Base-by-base conservation (phyloP, 2,888 invertebrate genomes). In the Caenorhabditis sp. region DNA sequence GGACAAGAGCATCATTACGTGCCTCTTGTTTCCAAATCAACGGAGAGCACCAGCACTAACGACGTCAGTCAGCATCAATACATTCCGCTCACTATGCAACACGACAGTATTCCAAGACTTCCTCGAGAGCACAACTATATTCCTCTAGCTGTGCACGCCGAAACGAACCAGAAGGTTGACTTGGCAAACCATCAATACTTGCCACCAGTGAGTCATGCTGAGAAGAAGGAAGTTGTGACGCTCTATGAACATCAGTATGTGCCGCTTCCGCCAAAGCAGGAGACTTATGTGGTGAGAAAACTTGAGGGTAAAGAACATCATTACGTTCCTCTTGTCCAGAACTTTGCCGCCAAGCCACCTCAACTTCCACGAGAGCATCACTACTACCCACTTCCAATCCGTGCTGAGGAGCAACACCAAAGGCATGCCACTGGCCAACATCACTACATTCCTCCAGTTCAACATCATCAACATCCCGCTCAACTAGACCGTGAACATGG, bases 111-210 rank as follows among this genome's bases (percentile, higher is more conserved):
- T 41, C 66, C 59, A 24, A 49, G 59, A 28, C 54, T 82, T 44
- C 73, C 77, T 16, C 47, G 68, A 8, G 72, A 82, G 14, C 82
- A 82, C 59, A 77, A 74, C 66, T 82, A 77, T 73, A 82, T 82
- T 77, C 82, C 81, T 41, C 49, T 81, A 8, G 26, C 69, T 66
- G 35, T 24, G 35, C 70, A 69, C n/a, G 16, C 56, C n/a, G 70
- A 81, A 7, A 47, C 68, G 0, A 12, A 59, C 28, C 51, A 68
- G 19, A 77, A 73, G 19, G 54, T 68, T 38, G 58, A 69, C 38
- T 58, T 79, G 72, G 64, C 63, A 26, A 68, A 79, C 41, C 83
- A 83, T 58, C 72, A 75, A 31, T 83, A 80, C 41, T 28, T 80
- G n/a, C 82, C 82, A 31, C 75, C 83, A 19, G 61, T 73, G 38